Evolutionary conservation across 2,797 vertebrate species (phyloP), one percentile per base, ranked within the genome.

Genomic region (Macrochelys suwanniensis): DNA sequence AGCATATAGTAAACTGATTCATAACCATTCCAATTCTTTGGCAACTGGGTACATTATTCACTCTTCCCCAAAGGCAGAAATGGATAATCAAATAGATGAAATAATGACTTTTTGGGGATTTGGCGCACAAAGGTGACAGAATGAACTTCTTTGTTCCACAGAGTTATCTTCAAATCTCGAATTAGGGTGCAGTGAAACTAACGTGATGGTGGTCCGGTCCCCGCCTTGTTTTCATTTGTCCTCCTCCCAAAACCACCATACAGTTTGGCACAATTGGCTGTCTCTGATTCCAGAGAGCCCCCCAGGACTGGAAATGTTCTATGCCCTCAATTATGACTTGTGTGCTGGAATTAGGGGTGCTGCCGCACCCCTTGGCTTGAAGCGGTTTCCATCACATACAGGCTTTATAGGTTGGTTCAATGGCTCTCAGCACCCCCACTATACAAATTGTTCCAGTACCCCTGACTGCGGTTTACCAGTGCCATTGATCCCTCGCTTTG

Each of bases 261-360:
- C 19, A 68, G 25, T 78, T 33, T 81, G 57, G 54, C 42, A 77
- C 1, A 17, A 84, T 0, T 2, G 57, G 17, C 17, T 86, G 37
- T 6, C n/a, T 17, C 45, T 77, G 56, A 26, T 88, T 45, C 88
- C 80, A 80, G 79, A 90, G 78, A 84, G 31, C 84, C 49, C 71
- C 71, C 37, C 53, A 86, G 65, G 59, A 87, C 85, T 4, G 45
- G 0, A 17, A 84, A 19, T 21, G 87, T 50, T 42, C 28, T 45
- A 26, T 59, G 28, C 57, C 57, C 57, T 59, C 28, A 57, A 31
- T 59, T 59, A 31, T 59, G 12, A 28, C 12, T 31, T 31, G 28
- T 59, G 31, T 33, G 59, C 31, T 31, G 31, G 5, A 61, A 31
- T 31, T 61, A 33, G 31, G 59, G 13, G 59, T 28, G 59, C 59